Conservation (phyloP, 2,888 invertebrate species). For the Yponomeuta sedellus region DNA sequence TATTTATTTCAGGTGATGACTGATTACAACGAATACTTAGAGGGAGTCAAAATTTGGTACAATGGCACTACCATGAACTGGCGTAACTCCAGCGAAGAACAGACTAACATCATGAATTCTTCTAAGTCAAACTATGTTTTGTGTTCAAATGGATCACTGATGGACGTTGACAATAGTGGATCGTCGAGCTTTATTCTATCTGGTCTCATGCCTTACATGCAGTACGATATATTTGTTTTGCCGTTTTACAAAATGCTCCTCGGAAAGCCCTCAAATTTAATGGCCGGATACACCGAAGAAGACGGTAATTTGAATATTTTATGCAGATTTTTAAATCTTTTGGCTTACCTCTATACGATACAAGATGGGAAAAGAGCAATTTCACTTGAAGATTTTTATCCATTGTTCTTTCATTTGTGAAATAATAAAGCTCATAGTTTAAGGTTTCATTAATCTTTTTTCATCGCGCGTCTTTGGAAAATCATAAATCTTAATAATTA, state of each 20-base stretch:
- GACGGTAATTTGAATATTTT: slow-evolving; percentile 75
- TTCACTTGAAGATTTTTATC: too few relatives aligned
- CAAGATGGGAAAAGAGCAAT: too few relatives aligned
- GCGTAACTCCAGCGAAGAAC: slow-evolving; percentile 57
- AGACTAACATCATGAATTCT: slow-evolving; percentile 42
- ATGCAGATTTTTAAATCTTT: slow-evolving; percentile 5
- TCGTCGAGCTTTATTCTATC: slow-evolving; percentile 84
- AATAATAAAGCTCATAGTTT: too few relatives aligned
- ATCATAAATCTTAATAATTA: too few relatives aligned
- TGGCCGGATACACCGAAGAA: slow-evolving; percentile 89
- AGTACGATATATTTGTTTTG: slow-evolving; percentile 94
- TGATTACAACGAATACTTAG: slow-evolving; percentile 76
- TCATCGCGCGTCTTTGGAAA: too few relatives aligned
- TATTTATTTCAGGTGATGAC: slow-evolving; percentile 53
- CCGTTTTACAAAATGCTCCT: slow-evolving; percentile 92
- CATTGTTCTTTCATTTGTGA: too few relatives aligned
- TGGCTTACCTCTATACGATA: not conserved
- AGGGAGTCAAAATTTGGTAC: slow-evolving; percentile 82
- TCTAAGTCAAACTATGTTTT: slow-evolving; percentile 42
- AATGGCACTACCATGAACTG: slow-evolving; percentile 67
- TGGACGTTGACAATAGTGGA: slow-evolving; percentile 81
- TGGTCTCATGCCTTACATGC: slow-evolving; percentile 88
- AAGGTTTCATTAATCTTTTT: too few relatives aligned
- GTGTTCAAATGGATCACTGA: slow-evolving; percentile 79
- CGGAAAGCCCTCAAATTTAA: slow-evolving; percentile 95